Percentiles rank a stretch among this genome's conserved stretches.
Conservation (phyloP, 2,797 vertebrate genomes). For the Danionella dracula region DNA sequence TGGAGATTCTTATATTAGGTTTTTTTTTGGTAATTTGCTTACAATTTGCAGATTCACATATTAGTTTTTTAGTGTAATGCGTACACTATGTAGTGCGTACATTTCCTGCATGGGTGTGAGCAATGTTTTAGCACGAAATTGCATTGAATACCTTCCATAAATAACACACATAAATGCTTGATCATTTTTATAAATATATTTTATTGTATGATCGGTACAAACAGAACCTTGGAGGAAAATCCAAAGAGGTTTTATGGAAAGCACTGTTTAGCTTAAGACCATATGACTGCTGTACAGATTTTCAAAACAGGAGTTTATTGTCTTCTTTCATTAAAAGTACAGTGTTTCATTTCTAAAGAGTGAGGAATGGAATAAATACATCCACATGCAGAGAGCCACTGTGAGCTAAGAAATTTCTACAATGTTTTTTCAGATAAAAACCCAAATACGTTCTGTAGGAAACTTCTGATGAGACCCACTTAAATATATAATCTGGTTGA, state of each 20-base stretch:
- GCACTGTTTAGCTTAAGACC: constrained; percentile 41
- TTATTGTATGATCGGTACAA: constrained; percentile 72
- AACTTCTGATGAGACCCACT: constrained; percentile 50
- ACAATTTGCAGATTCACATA: too few relatives aligned
- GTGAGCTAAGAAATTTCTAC: constrained; percentile 66
- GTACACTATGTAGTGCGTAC: too few relatives aligned
- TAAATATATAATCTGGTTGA: too few relatives aligned
- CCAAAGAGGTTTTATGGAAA: constrained; percentile 32
- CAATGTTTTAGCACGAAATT: too few relatives aligned
- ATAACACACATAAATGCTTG: neutral
- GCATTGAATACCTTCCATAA: too few relatives aligned
- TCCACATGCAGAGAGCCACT: constrained; percentile 70
- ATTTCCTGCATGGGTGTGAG: too few relatives aligned
- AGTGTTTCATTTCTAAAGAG: constrained; percentile 57
- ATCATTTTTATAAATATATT: constrained; percentile 45
- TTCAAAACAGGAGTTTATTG: constrained; percentile 32
- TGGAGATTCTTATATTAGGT: too few relatives aligned
- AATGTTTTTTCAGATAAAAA: constrained; percentile 67
- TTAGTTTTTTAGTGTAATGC: too few relatives aligned
- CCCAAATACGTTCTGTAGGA: constrained; percentile 69
- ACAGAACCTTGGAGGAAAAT: constrained; percentile 52
- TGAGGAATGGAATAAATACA: constrained; percentile 54
- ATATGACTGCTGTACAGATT: constrained; percentile 55
- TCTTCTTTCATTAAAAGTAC: constrained; percentile 60
- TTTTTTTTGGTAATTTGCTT: too few relatives aligned